These are phyloP conservation scores for Pelosia muscerda DNA, from an alignment of 2,888 invertebrate species.

Conservation along the genomic window DNA sequence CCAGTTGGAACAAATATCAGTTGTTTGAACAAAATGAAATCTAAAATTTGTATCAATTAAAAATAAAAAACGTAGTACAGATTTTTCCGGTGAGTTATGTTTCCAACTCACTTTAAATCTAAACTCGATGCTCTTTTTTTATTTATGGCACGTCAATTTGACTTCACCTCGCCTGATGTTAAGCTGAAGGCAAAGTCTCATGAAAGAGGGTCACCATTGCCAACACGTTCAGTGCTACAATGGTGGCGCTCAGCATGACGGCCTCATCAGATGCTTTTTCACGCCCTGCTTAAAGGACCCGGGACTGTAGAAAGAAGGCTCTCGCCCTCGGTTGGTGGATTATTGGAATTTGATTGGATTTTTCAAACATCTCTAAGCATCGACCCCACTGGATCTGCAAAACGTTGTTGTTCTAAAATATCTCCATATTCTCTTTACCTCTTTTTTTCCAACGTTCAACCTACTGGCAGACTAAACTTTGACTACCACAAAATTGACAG, in stretches of 20 bases:
- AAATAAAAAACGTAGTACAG: neutral
- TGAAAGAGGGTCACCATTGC: too few relatives aligned
- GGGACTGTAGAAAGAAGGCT: too few relatives aligned
- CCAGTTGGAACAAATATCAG: constrained; percentile 12
- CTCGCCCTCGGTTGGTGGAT: neutral
- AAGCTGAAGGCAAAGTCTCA: too few relatives aligned
- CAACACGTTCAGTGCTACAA: too few relatives aligned
- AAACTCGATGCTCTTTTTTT: neutral
- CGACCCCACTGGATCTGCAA: neutral
- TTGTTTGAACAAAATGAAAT: constrained; percentile 11
- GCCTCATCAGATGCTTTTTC: too few relatives aligned
- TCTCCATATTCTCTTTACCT: too few relatives aligned
- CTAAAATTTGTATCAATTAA: constrained; percentile 13
- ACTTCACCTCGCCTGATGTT: too few relatives aligned
- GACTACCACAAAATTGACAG: constrained; percentile 4
- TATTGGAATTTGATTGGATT: neutral
- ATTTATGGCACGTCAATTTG: too few relatives aligned
- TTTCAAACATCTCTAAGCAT: neutral
- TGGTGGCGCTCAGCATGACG: too few relatives aligned
- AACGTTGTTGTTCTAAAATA: too few relatives aligned
- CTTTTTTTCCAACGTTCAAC: neutral
- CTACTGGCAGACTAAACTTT: neutral
- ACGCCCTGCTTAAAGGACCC: too few relatives aligned
- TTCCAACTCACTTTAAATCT: neutral
- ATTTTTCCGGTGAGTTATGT: neutral